phyloP scores from a whole-genome alignment of 1,140 invertebrate genomes.

The Zaprionus tsacasi region DNA sequence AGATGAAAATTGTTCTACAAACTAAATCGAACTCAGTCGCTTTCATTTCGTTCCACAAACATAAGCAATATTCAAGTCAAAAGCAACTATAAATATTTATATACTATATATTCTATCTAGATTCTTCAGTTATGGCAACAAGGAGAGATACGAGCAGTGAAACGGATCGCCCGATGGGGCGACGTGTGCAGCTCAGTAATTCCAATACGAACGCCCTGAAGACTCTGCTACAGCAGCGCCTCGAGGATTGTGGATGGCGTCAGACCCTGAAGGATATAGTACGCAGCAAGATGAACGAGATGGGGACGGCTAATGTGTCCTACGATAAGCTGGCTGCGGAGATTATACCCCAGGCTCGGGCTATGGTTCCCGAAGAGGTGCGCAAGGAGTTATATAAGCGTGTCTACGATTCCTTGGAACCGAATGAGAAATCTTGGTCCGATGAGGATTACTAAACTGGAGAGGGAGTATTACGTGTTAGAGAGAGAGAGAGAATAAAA shows the following conservation, averaged over 20 bases:
- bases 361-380: background rate
- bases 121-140: background rate
- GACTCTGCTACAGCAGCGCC: background rate
- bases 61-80: background rate
- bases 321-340: constrained; percentile 1
- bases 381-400: constrained; percentile 6
- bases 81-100: background rate
- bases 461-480: background rate
- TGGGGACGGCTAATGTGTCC: background rate
- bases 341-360: constrained; percentile 17
- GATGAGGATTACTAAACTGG: background rate
- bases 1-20: background rate
- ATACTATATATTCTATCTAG: background rate
- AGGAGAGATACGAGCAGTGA: background rate
- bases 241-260: constrained; percentile 12
- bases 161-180: background rate
- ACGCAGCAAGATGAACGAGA: background rate
- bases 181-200: background rate
- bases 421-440: background rate
- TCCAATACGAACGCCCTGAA: background rate
- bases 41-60: background rate
- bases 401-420: background rate
- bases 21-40: background rate
- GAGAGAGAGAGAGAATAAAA: constrained; percentile 5
- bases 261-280: background rate